Evolutionary conservation across 2,888 invertebrate genomes (phyloP).

Genomic region (Octodonta nipae): DNA sequence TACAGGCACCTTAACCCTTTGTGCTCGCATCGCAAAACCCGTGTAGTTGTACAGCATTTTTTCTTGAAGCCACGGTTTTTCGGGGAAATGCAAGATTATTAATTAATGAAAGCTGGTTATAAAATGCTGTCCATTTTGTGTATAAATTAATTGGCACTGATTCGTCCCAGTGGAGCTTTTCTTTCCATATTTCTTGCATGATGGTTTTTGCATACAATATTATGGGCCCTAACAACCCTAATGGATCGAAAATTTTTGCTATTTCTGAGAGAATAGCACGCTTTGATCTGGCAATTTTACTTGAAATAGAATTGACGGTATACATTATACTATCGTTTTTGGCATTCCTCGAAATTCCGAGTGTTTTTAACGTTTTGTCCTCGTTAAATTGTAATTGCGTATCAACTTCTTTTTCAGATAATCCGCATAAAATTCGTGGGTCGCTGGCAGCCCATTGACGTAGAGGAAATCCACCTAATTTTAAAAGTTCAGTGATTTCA

Average conservation of each 20-base stretch:
- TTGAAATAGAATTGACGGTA: background rate
- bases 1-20: constrained; percentile 9
- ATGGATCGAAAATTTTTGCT: constrained; percentile 2
- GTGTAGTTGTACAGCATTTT: constrained; percentile 5
- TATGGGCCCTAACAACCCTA: constrained; percentile 2
- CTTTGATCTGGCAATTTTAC: background rate
- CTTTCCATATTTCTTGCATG: background rate
- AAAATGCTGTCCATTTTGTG: background rate
- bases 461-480: too few relatives aligned
- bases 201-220: background rate
- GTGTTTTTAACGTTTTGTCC: too few relatives aligned
- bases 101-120: background rate
- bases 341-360: background rate
- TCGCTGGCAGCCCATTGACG: too few relatives aligned
- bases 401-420: too few relatives aligned
- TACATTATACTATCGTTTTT: background rate
- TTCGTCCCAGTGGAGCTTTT: background rate
- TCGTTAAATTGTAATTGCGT: too few relatives aligned
- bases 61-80: background rate
- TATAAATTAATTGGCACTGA: background rate
- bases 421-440: too few relatives aligned
- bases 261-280: background rate
- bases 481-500: too few relatives aligned
- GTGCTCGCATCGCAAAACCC: constrained; percentile 11
- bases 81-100: constrained; percentile 4